Evolutionary conservation across 1,140 invertebrate species (phyloP).

Genomic region (Lysiphlebus fabarum): DNA sequence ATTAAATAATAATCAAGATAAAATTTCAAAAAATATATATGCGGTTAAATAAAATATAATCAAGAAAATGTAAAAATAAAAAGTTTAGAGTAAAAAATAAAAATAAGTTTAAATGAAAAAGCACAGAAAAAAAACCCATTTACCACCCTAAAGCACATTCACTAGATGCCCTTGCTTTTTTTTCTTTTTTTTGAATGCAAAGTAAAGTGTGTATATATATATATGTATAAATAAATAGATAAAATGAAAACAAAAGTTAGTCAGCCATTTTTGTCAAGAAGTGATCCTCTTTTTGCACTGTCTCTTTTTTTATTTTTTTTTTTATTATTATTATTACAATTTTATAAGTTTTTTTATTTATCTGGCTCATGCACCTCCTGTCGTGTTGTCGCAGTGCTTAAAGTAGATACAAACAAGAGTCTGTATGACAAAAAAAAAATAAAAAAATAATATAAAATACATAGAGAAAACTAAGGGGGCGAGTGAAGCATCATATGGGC

Average conservation of each 20-base stretch:
- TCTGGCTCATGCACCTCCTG: too few relatives aligned
- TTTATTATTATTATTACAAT: too few relatives aligned
- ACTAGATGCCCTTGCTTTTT: not conserved
- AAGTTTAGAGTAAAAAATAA: not conserved
- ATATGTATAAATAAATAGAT: too few relatives aligned
- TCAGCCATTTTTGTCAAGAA: too few relatives aligned
- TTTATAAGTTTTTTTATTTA: too few relatives aligned
- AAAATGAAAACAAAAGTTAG: too few relatives aligned
- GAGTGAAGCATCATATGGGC: constrained; percentile 43
- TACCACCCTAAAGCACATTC: not conserved
- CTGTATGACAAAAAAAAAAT: not conserved
- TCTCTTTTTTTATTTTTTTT: too few relatives aligned
- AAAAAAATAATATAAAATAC: constrained; percentile 31
- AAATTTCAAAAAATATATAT: too few relatives aligned
- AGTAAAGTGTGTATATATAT: too few relatives aligned
- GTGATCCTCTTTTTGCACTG: too few relatives aligned
- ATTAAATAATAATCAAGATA: too few relatives aligned
- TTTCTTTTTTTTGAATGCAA: too few relatives aligned
- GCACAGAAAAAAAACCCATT: constrained; percentile 7
- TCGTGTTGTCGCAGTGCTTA: not conserved
- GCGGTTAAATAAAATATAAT: not conserved
- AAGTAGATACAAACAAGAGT: not conserved
- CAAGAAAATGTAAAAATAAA: not conserved
- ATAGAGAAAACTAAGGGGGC: constrained; percentile 23
- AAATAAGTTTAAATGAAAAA: constrained; percentile 14